phyloP scores from a whole-genome alignment of 2,888 invertebrate species.

The Empis livida region DNA sequence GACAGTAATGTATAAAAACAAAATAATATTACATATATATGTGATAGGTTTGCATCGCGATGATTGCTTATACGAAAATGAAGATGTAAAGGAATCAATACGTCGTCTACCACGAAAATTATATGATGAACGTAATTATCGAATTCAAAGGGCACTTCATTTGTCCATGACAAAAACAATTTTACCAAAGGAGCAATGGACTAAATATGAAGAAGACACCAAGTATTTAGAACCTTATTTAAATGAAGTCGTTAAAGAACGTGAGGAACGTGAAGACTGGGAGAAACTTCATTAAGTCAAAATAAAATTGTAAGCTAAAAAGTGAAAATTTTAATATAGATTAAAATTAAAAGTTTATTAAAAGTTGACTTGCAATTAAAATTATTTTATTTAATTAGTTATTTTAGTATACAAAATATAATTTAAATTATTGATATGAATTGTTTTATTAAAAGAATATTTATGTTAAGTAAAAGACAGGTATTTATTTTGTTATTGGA shows the following conservation, averaged over 20 bases:
- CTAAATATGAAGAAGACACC: constrained; percentile 70
- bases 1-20: too few relatives aligned
- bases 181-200: constrained; percentile 90
- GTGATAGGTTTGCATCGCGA: constrained; percentile 70
- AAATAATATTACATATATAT: too few relatives aligned
- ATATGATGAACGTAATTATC: constrained; percentile 74
- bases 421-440: too few relatives aligned
- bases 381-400: too few relatives aligned
- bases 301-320: neutral
- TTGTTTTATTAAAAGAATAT: too few relatives aligned
- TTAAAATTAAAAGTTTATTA: too few relatives aligned
- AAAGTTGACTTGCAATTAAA: too few relatives aligned
- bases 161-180: constrained; percentile 61
- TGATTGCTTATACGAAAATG: constrained; percentile 58
- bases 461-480: too few relatives aligned
- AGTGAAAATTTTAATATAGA: neutral
- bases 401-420: neutral
- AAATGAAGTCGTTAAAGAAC: constrained; percentile 67
- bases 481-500: too few relatives aligned
- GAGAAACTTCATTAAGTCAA: constrained; percentile 47
- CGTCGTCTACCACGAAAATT: constrained; percentile 60
- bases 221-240: constrained; percentile 67
- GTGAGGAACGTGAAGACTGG: constrained; percentile 66
- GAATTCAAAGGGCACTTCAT: constrained; percentile 72
- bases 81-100: constrained; percentile 68